Conservation (phyloP, 2,888 invertebrate genomes). For the Amblyjoppa fuscipennis region DNA sequence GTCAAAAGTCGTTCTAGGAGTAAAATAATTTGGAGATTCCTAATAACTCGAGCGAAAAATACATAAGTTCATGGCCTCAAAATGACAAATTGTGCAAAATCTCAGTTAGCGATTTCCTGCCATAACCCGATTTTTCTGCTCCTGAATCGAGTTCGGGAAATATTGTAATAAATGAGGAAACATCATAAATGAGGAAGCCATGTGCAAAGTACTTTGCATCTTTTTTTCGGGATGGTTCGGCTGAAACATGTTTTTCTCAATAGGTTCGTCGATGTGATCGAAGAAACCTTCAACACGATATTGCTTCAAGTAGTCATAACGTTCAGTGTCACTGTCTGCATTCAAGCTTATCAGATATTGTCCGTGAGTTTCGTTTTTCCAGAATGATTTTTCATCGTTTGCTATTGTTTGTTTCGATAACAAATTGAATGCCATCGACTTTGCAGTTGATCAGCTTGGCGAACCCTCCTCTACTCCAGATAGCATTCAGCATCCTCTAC, state of each 20-base stretch:
- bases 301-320: constrained; percentile 33
- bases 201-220: too few species aligned
- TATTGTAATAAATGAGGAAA: not conserved
- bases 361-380: constrained; percentile 33
- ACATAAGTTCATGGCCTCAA: too few species aligned
- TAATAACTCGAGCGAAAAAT: too few species aligned
- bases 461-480: not conserved
- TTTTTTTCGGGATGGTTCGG: not conserved
- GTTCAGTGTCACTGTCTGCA: constrained; percentile 39
- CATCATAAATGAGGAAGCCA: too few species aligned
- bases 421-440: not conserved
- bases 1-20: too few species aligned
- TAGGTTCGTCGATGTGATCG: constrained; percentile 44
- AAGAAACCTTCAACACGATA: constrained; percentile 43
- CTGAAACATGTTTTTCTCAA: not conserved
- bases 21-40: too few species aligned
- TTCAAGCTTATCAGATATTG: constrained; percentile 44
- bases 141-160: not conserved
- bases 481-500: constrained; percentile 25
- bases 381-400: not conserved
- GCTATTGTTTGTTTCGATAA: not conserved
- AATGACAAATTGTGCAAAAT: too few species aligned
- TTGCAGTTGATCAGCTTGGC: not conserved
- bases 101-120: too few species aligned
- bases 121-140: too few species aligned